Evolutionary conservation across 1,140 invertebrate genomes (phyloP).

Genomic region (Doryteuthis pealeii): DNA sequence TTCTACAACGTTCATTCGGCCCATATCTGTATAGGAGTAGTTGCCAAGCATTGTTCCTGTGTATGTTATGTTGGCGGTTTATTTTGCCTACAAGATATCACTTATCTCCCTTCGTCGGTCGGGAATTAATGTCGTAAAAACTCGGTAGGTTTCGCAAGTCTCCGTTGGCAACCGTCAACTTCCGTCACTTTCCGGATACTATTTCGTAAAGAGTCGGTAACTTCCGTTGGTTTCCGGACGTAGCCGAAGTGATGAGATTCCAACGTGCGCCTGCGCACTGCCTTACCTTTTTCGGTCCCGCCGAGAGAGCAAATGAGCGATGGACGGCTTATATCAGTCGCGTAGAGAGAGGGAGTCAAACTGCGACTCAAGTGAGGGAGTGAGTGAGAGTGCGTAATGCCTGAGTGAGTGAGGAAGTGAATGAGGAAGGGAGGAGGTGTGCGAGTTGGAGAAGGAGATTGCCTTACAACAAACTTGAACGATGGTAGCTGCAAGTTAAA

Average conservation of each 20-base stretch:
- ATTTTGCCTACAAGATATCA: background rate
- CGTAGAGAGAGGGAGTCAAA: background rate
- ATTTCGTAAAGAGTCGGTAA: background rate
- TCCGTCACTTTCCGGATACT: background rate
- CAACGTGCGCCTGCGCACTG: background rate
- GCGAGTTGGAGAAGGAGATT: constrained; percentile 1
- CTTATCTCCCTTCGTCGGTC: background rate
- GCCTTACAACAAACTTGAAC: background rate
- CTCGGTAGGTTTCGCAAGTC: background rate
- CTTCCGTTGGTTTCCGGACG: background rate
- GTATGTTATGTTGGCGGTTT: background rate
- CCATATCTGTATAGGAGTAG: constrained; percentile 1
- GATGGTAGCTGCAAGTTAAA: background rate
- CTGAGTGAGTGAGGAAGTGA: constrained; percentile 3
- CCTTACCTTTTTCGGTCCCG: constrained; percentile 1
- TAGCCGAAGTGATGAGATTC: background rate
- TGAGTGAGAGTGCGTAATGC: constrained; percentile 3
- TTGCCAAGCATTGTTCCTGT: background rate
- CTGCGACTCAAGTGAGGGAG: background rate
- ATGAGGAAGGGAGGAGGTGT: too few relatives aligned
- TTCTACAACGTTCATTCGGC: background rate
- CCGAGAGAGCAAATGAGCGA: background rate
- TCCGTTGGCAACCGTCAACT: background rate
- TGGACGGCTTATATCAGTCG: background rate
- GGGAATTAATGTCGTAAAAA: background rate